phyloP scores from a whole-genome alignment of 2,888 invertebrate genomes.

The Hydrotaea diabolus region DNA sequence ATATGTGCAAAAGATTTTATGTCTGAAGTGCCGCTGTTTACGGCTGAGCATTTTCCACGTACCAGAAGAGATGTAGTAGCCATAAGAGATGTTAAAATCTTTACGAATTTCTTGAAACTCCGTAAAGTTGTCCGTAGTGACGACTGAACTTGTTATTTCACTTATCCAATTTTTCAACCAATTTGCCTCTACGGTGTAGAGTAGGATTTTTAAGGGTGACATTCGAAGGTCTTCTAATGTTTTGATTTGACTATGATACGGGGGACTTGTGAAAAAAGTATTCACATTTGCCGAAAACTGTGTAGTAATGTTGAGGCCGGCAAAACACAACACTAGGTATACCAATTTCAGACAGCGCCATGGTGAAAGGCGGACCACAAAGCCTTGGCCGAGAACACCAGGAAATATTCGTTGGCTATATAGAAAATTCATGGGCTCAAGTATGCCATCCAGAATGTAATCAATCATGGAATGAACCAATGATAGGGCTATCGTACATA shows the following conservation, averaged over 20 bases:
- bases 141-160: neutral
- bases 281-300: neutral
- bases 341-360: neutral
- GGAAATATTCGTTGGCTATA: slow-evolving; percentile 52
- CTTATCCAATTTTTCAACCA: too few relatives aligned
- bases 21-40: slow-evolving; percentile 15
- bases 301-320: neutral
- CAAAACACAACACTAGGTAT: neutral
- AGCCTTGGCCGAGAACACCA: slow-evolving; percentile 53
- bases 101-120: slow-evolving; percentile 16
- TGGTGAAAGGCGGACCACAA: neutral
- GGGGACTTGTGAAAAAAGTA: neutral
- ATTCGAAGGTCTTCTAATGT: neutral
- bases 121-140: neutral
- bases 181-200: neutral
- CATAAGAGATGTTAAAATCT: slow-evolving; percentile 42
- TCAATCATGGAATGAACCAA: slow-evolving; percentile 26
- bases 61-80: neutral
- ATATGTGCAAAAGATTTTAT: slow-evolving; percentile 26
- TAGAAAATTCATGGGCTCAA: slow-evolving; percentile 1
- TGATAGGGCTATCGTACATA: slow-evolving; percentile 33
- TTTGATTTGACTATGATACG: neutral
- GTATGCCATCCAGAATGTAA: slow-evolving; percentile 24
- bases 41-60: slow-evolving; percentile 34
- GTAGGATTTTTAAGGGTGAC: neutral